Conservation (phyloP, 2,113 vertebrate genomes). For the Zosterops hypoxanthus region DNA sequence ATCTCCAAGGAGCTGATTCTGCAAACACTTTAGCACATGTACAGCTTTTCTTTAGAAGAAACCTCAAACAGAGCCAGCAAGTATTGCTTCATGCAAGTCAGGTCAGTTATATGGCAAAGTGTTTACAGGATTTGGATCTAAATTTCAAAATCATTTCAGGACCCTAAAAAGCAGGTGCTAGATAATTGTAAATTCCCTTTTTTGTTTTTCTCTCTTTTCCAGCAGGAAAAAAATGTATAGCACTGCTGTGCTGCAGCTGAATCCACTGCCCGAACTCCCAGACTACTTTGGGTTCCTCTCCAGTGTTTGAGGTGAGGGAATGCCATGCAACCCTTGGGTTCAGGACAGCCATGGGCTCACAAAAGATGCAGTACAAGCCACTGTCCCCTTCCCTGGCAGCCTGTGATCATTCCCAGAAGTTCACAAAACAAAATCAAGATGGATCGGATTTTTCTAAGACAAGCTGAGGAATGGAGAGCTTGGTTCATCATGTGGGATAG, state of each 20-base stretch:
- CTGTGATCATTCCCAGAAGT: neutral
- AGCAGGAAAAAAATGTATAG: neutral
- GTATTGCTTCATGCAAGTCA: neutral
- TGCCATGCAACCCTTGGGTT: neutral
- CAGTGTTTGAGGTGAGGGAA: fast-evolving
- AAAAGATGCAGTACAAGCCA: neutral
- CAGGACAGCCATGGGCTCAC: neutral
- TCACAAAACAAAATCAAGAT: neutral
- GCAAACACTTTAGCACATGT: conserved; percentile 52
- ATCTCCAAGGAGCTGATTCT: conserved; percentile 15
- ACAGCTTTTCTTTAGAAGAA: conserved; percentile 41
- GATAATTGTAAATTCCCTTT: neutral
- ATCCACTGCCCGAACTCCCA: fast-evolving
- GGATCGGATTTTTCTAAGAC: neutral
- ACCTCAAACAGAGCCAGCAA: conserved; percentile 21
- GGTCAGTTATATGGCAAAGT: conserved; percentile 49
- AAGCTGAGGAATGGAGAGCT: neutral
- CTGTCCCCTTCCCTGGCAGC: neutral
- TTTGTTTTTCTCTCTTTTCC: neutral
- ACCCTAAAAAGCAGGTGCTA: neutral
- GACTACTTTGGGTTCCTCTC: neutral
- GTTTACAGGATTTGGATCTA: conserved; percentile 12
- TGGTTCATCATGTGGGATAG: neutral
- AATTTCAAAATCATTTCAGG: conserved; percentile 37
- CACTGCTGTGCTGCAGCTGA: neutral